Conservation (phyloP, 1,140 invertebrate genomes). For the Venturia canescens region DNA sequence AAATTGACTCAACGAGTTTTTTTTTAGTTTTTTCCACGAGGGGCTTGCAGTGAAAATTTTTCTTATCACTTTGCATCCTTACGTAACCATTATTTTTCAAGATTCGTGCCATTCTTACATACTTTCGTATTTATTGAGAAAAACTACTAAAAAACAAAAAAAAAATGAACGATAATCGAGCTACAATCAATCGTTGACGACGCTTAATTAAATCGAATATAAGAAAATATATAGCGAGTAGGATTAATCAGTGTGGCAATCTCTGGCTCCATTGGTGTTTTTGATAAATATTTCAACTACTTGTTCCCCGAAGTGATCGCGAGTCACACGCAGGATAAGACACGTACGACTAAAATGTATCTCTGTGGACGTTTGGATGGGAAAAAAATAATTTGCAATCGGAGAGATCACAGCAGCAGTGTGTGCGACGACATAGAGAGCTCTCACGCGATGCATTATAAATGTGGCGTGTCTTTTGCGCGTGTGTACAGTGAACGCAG, state of each 20-base stretch:
- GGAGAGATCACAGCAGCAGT: not conserved
- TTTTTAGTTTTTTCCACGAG: too few relatives aligned
- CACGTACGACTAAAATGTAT: not conserved
- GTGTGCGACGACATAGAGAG: not conserved
- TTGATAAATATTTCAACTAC: constrained; percentile 3
- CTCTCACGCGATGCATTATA: constrained; percentile 14
- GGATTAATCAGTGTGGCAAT: not conserved
- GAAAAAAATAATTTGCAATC: constrained; percentile 5
- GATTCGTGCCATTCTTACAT: too few relatives aligned
- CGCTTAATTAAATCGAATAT: too few relatives aligned
- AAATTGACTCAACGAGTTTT: too few relatives aligned
- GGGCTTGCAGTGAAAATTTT: too few relatives aligned
- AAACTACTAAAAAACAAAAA: too few relatives aligned
- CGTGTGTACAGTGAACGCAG: constrained; percentile 36
- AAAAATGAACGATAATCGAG: too few relatives aligned
- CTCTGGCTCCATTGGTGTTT: not conserved
- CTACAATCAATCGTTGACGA: too few relatives aligned
- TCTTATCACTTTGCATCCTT: too few relatives aligned
- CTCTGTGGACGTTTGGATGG: too few relatives aligned
- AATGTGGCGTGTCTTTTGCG: constrained; percentile 15
- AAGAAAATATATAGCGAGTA: not conserved
- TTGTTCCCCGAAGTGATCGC: not conserved
- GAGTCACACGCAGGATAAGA: constrained; percentile 2
- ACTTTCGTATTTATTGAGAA: too few relatives aligned
- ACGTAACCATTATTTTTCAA: too few relatives aligned